Evolutionary conservation across 2,888 invertebrate species (phyloP), one percentile per base, ranked within the genome.

Genomic region (Deilephila elpenor): DNA sequence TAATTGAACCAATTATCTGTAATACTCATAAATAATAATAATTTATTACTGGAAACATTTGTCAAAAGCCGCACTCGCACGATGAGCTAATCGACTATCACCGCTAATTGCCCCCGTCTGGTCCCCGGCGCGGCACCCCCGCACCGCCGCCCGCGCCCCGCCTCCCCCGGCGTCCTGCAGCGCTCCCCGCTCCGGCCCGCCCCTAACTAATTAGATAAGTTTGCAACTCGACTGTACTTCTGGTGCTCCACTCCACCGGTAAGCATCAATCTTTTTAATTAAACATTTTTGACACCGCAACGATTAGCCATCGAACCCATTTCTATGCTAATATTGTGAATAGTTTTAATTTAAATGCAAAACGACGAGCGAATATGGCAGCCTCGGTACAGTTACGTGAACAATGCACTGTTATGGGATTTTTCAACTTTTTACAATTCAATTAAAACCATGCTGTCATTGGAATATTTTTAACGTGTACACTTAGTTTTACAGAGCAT

Each of bases 211-310:
- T 94, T 94, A 94, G 93, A 93, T 94, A 94, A 94, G 93, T 94
- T 94, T 92, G 91, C 93, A 93, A 93, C 93, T 93, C 89, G 85
- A 91, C 93, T 93, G 92, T 94, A 93, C 93, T 93, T 92, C 93
- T 93, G 91, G 90, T 89, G 88, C 90, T 91, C 89, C 87, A 91
- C 89, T 89, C 88, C 85, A 85, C 88, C 92, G 89, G 92, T 92
- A 91, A 93, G 92, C 94, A 93, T 94, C 93, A 94, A 94, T 94
- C 94, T 94, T 94, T 94, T 92, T 94, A 94, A 94, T 94, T 93
- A 94, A 94, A 94, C 91, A 93, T 93, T 93, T 94, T 94, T 93
- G 93, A 93, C 93, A 93, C 91, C 91, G 89, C 91, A 87, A 85
- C 91, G 93, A 94, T 93, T 93, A 93, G 90, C 91, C 86, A 91